Evolutionary conservation across 2,113 vertebrate species (phyloP).

Genomic region (Galemys pyrenaicus): DNA sequence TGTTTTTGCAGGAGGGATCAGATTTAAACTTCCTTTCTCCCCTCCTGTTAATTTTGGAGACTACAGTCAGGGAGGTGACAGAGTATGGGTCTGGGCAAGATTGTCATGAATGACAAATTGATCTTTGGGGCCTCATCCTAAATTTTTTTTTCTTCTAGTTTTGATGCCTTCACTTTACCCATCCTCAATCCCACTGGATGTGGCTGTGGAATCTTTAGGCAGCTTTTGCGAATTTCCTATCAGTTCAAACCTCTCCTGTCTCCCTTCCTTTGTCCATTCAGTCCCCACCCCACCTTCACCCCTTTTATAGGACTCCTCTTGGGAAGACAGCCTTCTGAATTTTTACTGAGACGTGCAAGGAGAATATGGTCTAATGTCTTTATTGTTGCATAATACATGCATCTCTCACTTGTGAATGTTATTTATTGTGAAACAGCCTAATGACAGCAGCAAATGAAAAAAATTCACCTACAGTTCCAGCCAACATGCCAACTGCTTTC

Average conservation of each 20-base stretch:
- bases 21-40: too few relatives aligned
- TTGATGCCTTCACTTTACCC: not conserved
- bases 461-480: not conserved
- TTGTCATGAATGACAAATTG: not conserved
- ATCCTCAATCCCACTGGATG: not conserved
- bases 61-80: not conserved
- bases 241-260: not conserved
- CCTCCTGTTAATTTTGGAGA: not conserved
- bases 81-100: not conserved
- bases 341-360: not conserved
- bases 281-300: not conserved
- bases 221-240: not conserved
- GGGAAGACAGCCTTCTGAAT: not conserved
- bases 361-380: not conserved
- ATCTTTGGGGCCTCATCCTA: not conserved
- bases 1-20: too few relatives aligned
- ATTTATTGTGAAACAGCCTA: slow-evolving; percentile 5
- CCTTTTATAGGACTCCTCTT: not conserved
- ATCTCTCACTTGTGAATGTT: not conserved
- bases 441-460: not conserved
- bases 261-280: not conserved
- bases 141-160: not conserved
- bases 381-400: not conserved
- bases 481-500: not conserved
- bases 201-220: not conserved